Conservation (phyloP, 2,888 invertebrate species). For the Tholera decimalis region DNA sequence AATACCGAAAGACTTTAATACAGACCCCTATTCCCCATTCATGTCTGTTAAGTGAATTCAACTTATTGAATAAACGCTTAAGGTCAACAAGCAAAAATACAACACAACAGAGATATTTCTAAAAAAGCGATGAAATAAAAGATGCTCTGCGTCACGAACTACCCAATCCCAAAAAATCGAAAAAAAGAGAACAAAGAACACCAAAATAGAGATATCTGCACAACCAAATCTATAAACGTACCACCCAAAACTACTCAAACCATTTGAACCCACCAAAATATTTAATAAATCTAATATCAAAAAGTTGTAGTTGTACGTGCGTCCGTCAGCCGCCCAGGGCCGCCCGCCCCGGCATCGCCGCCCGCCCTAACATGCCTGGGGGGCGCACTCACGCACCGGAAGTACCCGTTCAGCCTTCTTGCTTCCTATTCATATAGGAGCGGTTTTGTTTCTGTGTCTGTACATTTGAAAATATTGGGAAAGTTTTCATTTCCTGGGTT, state of each 20-base stretch:
- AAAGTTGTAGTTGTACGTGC: conserved; percentile 72
- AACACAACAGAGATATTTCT: not conserved
- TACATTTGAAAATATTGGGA: conserved; percentile 50
- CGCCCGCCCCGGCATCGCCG: conserved; percentile 60
- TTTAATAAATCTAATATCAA: conserved; percentile 67
- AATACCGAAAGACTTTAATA: too few species aligned
- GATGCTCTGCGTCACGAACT: not conserved
- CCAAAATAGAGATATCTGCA: conserved; percentile 24
- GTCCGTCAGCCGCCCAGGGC: conserved; percentile 62
- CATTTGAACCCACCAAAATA: conserved; percentile 59
- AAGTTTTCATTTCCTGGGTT: conserved; percentile 51
- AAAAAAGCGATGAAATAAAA: not conserved
- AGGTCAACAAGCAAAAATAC: not conserved
- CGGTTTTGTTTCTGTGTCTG: conserved; percentile 62
- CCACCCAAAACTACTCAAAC: conserved; percentile 42
- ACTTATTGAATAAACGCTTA: not conserved
- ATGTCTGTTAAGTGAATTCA: not conserved
- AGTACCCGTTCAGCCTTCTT: conserved; percentile 76
- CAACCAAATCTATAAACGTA: conserved; percentile 5
- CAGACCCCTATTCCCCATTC: too few species aligned
- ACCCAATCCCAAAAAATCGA: not conserved
- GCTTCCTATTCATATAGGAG: conserved; percentile 66
- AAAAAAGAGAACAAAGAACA: conserved; percentile 13
- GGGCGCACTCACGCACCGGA: conserved; percentile 78
- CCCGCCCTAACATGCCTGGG: conserved; percentile 69